These are phyloP conservation scores for Plemyria rubiginata DNA, from an alignment of 2,888 invertebrate species.

Conservation along the genomic window DNA sequence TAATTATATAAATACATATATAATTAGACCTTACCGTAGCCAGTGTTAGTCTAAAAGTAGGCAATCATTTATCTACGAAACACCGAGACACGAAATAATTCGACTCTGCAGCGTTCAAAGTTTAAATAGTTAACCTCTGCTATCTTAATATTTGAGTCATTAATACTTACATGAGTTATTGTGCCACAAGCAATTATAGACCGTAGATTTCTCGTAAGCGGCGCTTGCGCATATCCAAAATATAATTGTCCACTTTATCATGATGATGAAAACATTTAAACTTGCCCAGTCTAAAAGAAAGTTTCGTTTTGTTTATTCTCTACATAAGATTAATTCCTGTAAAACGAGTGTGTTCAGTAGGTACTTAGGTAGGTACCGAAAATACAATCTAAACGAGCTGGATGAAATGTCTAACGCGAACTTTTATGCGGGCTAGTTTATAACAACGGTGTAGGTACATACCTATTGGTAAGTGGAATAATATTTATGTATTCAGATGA, in stretches of 20 bases:
- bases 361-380: too few relatives aligned
- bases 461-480: constrained; percentile 6
- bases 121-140: constrained; percentile 31
- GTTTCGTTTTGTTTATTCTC: not conserved
- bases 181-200: constrained; percentile 58
- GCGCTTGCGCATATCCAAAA: constrained; percentile 46
- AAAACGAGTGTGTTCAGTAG: too few relatives aligned
- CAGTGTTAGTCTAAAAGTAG: too few relatives aligned
- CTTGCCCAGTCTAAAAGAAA: not conserved
- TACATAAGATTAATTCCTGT: too few relatives aligned
- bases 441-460: constrained; percentile 16
- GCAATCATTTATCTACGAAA: constrained; percentile 41
- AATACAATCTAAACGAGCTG: constrained; percentile 14
- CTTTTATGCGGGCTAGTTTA: constrained; percentile 18
- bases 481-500: constrained; percentile 21
- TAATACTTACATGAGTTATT: constrained; percentile 62
- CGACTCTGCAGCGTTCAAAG: constrained; percentile 15
- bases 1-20: too few relatives aligned
- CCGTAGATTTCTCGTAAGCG: constrained; percentile 46
- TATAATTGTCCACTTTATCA: constrained; percentile 50
- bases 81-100: constrained; percentile 44
- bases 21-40: too few relatives aligned
- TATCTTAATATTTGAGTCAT: constrained; percentile 26
- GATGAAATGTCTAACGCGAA: constrained; percentile 2
- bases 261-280: constrained; percentile 24